Percentiles rank a stretch among this genome's conserved stretches.
phyloP scores from a whole-genome alignment of 2,113 vertebrate genomes.

The Cettia cetti region DNA sequence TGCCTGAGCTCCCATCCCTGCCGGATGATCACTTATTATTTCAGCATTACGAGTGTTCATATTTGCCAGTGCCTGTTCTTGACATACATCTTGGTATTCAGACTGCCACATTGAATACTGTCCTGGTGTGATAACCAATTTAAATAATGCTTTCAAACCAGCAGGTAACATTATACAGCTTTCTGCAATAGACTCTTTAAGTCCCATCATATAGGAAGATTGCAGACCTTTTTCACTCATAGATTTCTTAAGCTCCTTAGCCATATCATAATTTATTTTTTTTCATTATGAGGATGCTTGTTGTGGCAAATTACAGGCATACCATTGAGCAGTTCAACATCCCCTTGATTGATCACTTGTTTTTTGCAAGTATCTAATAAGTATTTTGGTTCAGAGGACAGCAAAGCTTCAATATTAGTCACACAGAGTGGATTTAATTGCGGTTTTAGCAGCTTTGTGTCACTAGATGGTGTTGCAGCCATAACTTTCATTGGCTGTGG shows the following conservation, averaged over 20 bases:
- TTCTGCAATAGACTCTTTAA: not conserved
- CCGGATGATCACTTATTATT: not conserved
- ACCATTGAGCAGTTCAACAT: not conserved
- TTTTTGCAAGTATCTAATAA: not conserved
- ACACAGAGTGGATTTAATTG: not conserved
- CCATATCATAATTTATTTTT: not conserved
- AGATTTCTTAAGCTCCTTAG: not conserved
- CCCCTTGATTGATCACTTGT: not conserved
- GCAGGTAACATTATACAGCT: not conserved
- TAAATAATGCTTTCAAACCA: not conserved
- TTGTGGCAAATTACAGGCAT: not conserved
- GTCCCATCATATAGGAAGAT: rapidly evolving
- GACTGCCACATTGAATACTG: not conserved
- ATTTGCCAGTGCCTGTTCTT: not conserved
- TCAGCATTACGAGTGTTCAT: not conserved
- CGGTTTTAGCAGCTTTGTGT: not conserved
- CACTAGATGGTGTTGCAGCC: not conserved
- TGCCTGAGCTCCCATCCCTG: not conserved
- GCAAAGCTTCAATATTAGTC: not conserved
- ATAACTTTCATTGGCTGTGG: not conserved
- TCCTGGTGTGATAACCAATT: not conserved
- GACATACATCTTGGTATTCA: not conserved
- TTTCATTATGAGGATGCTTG: rapidly evolving
- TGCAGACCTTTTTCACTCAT: not conserved
- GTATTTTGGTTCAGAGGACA: not conserved